Evolutionary conservation across 1,140 invertebrate species (phyloP).

Genomic region (Halictus rubicundus): DNA sequence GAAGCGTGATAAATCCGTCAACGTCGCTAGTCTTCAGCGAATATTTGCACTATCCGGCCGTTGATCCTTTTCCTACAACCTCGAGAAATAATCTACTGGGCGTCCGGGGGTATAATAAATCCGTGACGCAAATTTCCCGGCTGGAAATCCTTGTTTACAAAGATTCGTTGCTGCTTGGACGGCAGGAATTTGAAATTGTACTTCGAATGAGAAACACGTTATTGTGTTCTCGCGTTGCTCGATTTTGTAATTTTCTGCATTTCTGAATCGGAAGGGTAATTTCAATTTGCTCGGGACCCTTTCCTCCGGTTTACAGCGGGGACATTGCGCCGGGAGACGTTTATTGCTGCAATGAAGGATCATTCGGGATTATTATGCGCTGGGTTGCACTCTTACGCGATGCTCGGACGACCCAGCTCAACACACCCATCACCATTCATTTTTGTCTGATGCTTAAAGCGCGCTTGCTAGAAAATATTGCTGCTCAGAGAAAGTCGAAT

Average conservation of each 20-base stretch:
- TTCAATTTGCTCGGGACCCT: conserved; percentile 63
- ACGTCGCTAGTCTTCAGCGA: conserved; percentile 1
- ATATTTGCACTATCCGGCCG: conserved; percentile 1
- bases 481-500: neutral
- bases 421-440: conserved; percentile 38
- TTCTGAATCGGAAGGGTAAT: conserved; percentile 40
- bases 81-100: neutral
- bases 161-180: conserved; percentile 27
- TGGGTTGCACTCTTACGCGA: conserved; percentile 58
- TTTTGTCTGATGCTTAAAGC: neutral
- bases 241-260: neutral
- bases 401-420: conserved; percentile 62
- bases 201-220: neutral
- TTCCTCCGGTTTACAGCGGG: conserved; percentile 19
- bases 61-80: neutral
- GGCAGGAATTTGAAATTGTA: neutral
- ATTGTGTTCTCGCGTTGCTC: neutral
- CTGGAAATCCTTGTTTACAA: conserved; percentile 63
- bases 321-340: conserved; percentile 53
- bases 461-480: neutral
- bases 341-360: conserved; percentile 68
- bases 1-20: conserved; percentile 11
- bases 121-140: conserved; percentile 40
- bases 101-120: conserved; percentile 50
- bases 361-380: conserved; percentile 67